Evolutionary conservation across 37 sponge, comb jelly and placozoan genomes (phyloP).

Genomic region (Halichondria panicea): DNA sequence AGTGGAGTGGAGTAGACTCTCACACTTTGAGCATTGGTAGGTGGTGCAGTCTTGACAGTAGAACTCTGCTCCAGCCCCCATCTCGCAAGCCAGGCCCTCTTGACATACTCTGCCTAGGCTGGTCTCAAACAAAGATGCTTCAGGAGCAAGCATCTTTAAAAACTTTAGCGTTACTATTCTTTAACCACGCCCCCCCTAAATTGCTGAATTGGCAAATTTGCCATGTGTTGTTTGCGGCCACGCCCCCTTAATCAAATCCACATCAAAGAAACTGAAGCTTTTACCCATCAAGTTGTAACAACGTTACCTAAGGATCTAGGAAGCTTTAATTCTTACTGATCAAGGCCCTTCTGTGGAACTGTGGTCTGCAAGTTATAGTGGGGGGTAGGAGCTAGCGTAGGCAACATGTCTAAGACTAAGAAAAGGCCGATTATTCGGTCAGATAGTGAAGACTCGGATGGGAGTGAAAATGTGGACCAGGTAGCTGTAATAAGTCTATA

Average conservation of each 20-base stretch:
- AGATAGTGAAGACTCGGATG: constrained; percentile 79
- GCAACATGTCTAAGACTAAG: constrained; percentile 32
- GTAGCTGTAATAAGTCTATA: constrained; percentile 25
- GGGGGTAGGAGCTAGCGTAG: neutral
- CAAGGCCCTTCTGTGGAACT: neutral
- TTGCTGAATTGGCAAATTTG: too few species aligned
- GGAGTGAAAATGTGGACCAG: constrained; percentile 47
- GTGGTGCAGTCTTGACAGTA: constrained; percentile 66
- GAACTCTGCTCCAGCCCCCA: neutral
- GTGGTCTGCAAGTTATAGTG: neutral
- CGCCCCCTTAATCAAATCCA: too few species aligned
- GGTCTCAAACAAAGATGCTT: too few species aligned
- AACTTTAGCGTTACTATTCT: too few species aligned
- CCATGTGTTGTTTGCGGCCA: too few species aligned
- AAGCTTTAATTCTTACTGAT: too few species aligned
- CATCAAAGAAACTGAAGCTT: too few species aligned
- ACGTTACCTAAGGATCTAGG: too few species aligned
- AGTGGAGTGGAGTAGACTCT: constrained; percentile 47
- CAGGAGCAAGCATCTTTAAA: too few species aligned
- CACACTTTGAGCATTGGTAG: constrained; percentile 59
- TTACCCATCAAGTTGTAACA: too few species aligned
- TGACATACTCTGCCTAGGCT: too few species aligned
- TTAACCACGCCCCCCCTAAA: too few species aligned
- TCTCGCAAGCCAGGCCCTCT: constrained; percentile 17
- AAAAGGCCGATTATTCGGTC: constrained; percentile 64